Evolutionary conservation across 37 sponge, comb jelly and placozoan species (phyloP).

Genomic region (Petrosia ficiformis): DNA sequence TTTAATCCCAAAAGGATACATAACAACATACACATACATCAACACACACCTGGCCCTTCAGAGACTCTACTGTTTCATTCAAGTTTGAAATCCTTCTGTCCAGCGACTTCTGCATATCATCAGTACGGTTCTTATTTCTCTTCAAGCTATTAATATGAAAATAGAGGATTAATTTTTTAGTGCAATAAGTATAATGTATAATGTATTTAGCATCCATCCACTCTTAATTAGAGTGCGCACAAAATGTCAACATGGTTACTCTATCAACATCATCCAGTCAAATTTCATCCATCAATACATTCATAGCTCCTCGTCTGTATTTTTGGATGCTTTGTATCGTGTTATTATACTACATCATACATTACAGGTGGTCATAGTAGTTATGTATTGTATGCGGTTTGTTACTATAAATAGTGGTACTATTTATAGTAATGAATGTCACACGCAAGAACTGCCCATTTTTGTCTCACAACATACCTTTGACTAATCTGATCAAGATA

Average conservation of each 20-base stretch:
- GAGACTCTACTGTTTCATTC: slow-evolving; percentile 26
- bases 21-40: background rate
- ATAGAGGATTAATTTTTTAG: too few relatives aligned
- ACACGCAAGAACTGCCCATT: background rate
- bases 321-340: background rate
- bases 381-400: too few relatives aligned
- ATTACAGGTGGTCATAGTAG: too few relatives aligned
- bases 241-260: too few relatives aligned
- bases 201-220: too few relatives aligned
- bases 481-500: slow-evolving; percentile 83
- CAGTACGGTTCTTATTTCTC: slow-evolving; percentile 74
- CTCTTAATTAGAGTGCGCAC: too few relatives aligned
- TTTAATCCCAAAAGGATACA: background rate
- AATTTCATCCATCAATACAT: slow-evolving; percentile 14
- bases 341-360: too few relatives aligned
- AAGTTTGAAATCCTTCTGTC: slow-evolving; percentile 52
- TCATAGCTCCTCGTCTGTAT: slow-evolving; percentile 6
- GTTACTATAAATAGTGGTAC: background rate
- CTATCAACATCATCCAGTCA: background rate
- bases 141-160: slow-evolving; percentile 42
- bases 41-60: background rate
- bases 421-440: background rate
- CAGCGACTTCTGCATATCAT: slow-evolving; percentile 55
- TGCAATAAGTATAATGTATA: too few relatives aligned
- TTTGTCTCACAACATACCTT: slow-evolving; percentile 53